Base-by-base conservation (phyloP, 2,888 invertebrate genomes). In the Netelia inedita region DNA sequence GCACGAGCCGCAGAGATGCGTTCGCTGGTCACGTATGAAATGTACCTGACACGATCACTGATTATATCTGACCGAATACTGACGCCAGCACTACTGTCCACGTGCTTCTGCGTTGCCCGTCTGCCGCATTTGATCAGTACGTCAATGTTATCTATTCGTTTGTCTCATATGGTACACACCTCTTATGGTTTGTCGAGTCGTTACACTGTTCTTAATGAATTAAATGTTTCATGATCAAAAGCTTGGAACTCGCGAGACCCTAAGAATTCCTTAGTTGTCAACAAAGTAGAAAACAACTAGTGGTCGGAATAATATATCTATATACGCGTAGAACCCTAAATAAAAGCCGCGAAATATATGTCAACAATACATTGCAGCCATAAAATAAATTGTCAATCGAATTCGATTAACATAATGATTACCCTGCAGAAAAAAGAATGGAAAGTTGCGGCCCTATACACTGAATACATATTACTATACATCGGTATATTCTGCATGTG, bases 1-100 rank as follows among this genome's bases (percentile, higher is more conserved):
- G 41, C 41, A 65, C 65, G 41, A 16, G 9, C 3, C 28, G 10
- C 46, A 43, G 66, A 59, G 73, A 68, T 73, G 73, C 79, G 66
- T 80, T 80, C 41, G 41, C 69, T 19, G 35, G 81, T 81, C 75
- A 75, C 75, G 81, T 81, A 53, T 57, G 71, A 75, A 81, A 66
- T 80, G 74, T 85, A 81, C 78, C 81, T 85, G 84, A 81, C 73
- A 65, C 78, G 73, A 81, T 79, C 84, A 59, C 74, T 81, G 74
- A 85, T 81, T 78, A 71, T 57, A 78, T 81, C 69, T 65, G 78
- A 69, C 69, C 65, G 81, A 74, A 63, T 65, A 43, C 46, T 61
- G 81, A 81, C 46, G 23, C 63, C 46, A 28, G 72, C 63, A 68
- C 55, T 0, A 43, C 66, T 66, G 53, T 53, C 14, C n/a, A n/a